Evolutionary conservation across 2,797 vertebrate genomes (phyloP), one percentile per base, ranked within the genome.

Genomic region (Rhabdomys pumilio): DNA sequence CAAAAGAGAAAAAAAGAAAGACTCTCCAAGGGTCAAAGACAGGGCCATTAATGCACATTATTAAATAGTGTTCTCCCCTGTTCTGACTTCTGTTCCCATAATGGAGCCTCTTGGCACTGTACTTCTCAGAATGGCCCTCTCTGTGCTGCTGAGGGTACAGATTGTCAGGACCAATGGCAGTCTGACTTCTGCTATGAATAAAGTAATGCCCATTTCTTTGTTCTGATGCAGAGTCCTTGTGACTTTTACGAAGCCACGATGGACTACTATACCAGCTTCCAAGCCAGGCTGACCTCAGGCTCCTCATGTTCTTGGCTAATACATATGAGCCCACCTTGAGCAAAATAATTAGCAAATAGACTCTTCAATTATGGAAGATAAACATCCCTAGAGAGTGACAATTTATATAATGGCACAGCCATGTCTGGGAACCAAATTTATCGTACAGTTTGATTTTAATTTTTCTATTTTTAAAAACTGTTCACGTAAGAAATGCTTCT

Each of bases 401-500:
- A 90, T 83, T 96, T 94, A 31, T 59, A 67, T 91, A 89, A 95
- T 3, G 34, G 14, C 34, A 82, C 15, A 3, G 72, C 34, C 85
- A 50, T 76, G 69, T 84, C 84, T 84, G 61, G 44, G 24, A 91
- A 63, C 47, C 6, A 29, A 89, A 91, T 38, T 63, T 81, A 67
- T 82, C 84, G 47, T 89, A 96, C 75, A 81, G 44, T 84, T 93
- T 75, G 22, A 91, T 93, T 93, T 85, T 85, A 80, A 94, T 73
- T 76, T 80, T 83, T 93, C 61, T 89, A 77, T 93, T 95, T 82
- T 85, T 47, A 97, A 90, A 96, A 84, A 34, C 67, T 65, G 73
- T 83, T 94, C 84, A 93, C 22, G 41, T 6, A 75, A 96, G 94
- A 86, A 86, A 82, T 67, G 67, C 59, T 82, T 93, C 41, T 61